Base-by-base conservation (phyloP, 2,888 invertebrate genomes). In the Ypsolopha scabrella region DNA sequence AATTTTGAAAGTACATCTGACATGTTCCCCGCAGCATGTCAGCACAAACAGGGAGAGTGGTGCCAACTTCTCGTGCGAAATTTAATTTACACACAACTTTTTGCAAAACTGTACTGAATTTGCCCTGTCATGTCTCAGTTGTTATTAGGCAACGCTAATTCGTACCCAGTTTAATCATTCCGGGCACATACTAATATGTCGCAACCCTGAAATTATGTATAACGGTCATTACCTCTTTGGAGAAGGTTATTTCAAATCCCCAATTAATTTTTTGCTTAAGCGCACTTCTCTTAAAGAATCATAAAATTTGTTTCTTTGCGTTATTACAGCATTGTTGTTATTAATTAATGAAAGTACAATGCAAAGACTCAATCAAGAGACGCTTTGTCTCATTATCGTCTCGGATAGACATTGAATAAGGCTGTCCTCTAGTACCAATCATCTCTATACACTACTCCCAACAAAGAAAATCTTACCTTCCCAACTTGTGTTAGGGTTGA, bases 31-130 rank as follows among this genome's bases (percentile, higher is more conserved):
- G 63, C 66, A 70, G 67, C 64, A 58, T 65, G 65, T 68, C 68
- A 67, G 61, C 67, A 36, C 64, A 50, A 52, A 52, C 62, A 59
- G 65, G 60, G 58, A 62, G 63, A 72, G 71, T 74, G 74, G 55
- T 54, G 54, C 58, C 62, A 79, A 75, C 72, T 72, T 74, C 59
- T 57, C 65, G 59, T 63, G 57, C 65, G 57, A 68, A 76, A 77
- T 74, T 75, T 62, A 75, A 76, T 76, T 76, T 70, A 74, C 68
- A 70, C 56, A 57, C 57, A 78, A 78, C 74, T 75, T 78, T 73
- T 72, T 65, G 61, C 64, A 72, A 73, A 72, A 76, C 65, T 73
- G 66, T 72, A 70, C 71, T 62, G 63, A 74, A 74, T 78, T 70
- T 65, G 65, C 66, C 60, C 69, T 70, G 73, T 77, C 76, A 75